Evolutionary conservation across 1,140 invertebrate species (phyloP), one percentile per base, ranked within the genome.

Genomic region (Rhizoglyphus robini): DNA sequence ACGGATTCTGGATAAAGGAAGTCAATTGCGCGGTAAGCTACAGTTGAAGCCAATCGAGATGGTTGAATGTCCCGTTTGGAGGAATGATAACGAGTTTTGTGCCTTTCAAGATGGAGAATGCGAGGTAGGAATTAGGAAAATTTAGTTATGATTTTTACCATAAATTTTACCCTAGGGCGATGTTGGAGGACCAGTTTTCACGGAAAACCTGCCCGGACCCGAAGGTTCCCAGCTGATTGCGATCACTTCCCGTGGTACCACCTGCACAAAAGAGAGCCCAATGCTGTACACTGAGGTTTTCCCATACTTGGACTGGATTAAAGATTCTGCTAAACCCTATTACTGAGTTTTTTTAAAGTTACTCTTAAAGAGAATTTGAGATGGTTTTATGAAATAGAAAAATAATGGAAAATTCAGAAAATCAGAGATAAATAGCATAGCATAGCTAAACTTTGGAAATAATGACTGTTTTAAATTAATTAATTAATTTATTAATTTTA

Each of bases 301-400:
- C 18, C 46, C 63, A 3, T 64, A 64, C 41, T 34, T 64, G 15
- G 18, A 23, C 27, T 64, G 63, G 63, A 64, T 64, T 49, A 5
- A 64, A 49, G 63, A 64, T 27, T 18, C 38, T 13, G 8, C 63
- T 48, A 64, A 64, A 64, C 63, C 63, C 4, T 15, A 48, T 57
- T 64, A 64, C 29, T 60, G 27, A 60, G 15, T 60, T 3, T 29
- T 5, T 59, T 60, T 27, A 58, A 5, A 30, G 15, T 58, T 1
- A 2, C 29, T 58, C 29, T 25, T n/a, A n/a, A n/a, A n/a, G n/a
- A n/a, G n/a, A n/a, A n/a, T n/a, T n/a, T n/a, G n/a, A n/a, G n/a
- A n/a, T n/a, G n/a, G n/a, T n/a, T n/a, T n/a, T n/a, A n/a, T n/a
- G n/a, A n/a, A n/a, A n/a, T n/a, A n/a, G n/a, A n/a, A n/a, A n/a